Evolutionary conservation across 2,113 vertebrate species (phyloP).

Genomic region (Barnardius zonarius): DNA sequence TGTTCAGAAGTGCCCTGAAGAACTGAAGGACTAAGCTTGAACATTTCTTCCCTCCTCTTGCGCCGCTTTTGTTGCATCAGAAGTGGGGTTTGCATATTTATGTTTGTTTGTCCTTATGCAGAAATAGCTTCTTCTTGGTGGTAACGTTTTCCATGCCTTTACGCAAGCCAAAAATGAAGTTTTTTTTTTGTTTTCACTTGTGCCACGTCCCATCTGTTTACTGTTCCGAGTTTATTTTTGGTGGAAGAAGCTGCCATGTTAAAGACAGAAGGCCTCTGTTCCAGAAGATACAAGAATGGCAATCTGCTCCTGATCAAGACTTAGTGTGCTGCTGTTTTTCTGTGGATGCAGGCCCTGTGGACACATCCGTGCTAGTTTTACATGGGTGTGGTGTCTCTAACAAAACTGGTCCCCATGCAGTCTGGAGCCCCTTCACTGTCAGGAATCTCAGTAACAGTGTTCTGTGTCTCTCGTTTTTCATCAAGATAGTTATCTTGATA

Average conservation of each 20-base stretch:
- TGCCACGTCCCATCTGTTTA: background rate
- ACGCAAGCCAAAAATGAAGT: background rate
- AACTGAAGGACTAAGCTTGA: background rate
- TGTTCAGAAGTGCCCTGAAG: background rate
- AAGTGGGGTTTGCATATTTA: background rate
- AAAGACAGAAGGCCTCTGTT: background rate
- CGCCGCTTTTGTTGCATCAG: background rate
- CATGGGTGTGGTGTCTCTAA: accelerated
- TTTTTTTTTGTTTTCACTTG: background rate
- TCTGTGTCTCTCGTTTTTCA: background rate
- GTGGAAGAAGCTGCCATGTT: background rate
- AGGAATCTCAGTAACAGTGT: background rate
- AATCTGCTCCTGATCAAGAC: background rate
- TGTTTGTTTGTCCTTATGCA: background rate
- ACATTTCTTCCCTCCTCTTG: background rate
- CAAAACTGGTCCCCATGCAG: background rate
- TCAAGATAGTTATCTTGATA: background rate
- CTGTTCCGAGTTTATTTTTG: background rate
- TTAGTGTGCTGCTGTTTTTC: background rate
- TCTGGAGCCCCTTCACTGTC: background rate
- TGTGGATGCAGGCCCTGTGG: background rate
- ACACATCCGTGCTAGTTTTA: background rate
- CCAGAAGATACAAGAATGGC: background rate
- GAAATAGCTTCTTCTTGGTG: background rate
- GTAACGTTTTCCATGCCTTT: slow-evolving; percentile 16